Base-by-base conservation (phyloP, 2,113 vertebrate genomes). In the Sylvietta virens region DNA sequence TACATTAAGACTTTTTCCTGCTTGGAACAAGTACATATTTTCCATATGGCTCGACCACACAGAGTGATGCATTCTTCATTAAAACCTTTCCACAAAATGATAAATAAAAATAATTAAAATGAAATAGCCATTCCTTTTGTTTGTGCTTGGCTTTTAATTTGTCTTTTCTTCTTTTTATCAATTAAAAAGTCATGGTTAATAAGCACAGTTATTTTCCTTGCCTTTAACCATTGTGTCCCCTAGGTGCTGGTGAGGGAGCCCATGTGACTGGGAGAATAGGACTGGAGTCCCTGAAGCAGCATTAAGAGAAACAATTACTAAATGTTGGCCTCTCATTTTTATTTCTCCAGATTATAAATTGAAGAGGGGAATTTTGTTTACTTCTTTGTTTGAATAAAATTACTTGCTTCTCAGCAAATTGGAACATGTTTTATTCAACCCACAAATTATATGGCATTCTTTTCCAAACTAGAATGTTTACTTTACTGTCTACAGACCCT, bases 341-440 rank as follows among this genome's bases (percentile, higher is more conserved):
- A 72, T 88, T 92, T 86, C 62, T 83, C n/a, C 66, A 90, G 66
- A 80, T 64, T 64, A 91, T 64, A 74, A 96, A 81, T 26, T 84
- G 56, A 40, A 83, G 50, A 70, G 39, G 4, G 30, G 11, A 91
- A 39, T 27, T 83, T 76, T 56, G 22, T 74, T 86, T 88, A 61
- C 73, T 80, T 88, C 40, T 84, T 93, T 72, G 4, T 88, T 93
- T 78, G 81, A 72, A 74, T 89, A 64, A 91, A 89, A 92, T 84
- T 74, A 73, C 71, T 81, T 91, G 53, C 56, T 81, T 21, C 44
- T 91, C 65, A 86, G 58, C 39, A 94, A 94, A 84, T 8, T 74
- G 23, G 47, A 91, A 66, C 26, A 57, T 40, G 19, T 48, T 61
- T 86, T 91, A 81, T 86, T 73, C 45, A 94, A 70, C 42, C 67